A percentile compares a stretch with the other conserved stretches of the same genome.
Conservation (phyloP, 2,888 invertebrate genomes). For the Argynnis bischoffii region DNA sequence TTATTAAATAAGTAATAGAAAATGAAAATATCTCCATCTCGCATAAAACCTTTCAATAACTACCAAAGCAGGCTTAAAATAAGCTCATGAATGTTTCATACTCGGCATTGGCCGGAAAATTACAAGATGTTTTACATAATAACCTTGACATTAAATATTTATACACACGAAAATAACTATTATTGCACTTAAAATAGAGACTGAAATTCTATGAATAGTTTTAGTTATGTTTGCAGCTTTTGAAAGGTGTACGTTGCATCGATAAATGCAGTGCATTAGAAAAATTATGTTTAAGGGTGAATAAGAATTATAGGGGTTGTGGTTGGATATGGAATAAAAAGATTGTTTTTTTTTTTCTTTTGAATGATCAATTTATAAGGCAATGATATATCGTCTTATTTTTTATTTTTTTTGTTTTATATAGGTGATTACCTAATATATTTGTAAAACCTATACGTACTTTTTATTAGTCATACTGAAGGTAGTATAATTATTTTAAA, state of each 20-base stretch:
- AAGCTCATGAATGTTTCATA: constrained; percentile 52
- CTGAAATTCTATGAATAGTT: background rate
- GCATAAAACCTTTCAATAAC: constrained; percentile 43
- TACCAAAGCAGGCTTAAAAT: constrained; percentile 43
- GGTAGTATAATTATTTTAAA: too few relatives aligned
- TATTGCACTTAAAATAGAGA: background rate
- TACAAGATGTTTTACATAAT: constrained; percentile 40
- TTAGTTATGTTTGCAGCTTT: background rate
- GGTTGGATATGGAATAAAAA: constrained; percentile 1
- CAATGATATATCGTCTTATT: background rate
- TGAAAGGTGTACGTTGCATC: constrained; percentile 19
- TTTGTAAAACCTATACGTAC: too few relatives aligned
- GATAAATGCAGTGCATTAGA: constrained; percentile 40
- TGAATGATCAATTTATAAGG: background rate
- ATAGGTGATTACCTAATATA: too few relatives aligned
- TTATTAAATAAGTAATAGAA: background rate
- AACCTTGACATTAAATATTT: constrained; percentile 47
- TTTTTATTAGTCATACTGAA: too few relatives aligned
- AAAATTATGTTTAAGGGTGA: constrained; percentile 33
- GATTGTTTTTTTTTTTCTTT: constrained; percentile 8
- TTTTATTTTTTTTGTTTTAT: too few relatives aligned
- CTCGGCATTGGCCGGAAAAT: constrained; percentile 44
- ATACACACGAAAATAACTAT: constrained; percentile 38
- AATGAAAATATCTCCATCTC: constrained; percentile 19
- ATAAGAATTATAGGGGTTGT: constrained; percentile 11